Conservation (phyloP, 2,113 vertebrate genomes). For the Eurystomus gularis region DNA sequence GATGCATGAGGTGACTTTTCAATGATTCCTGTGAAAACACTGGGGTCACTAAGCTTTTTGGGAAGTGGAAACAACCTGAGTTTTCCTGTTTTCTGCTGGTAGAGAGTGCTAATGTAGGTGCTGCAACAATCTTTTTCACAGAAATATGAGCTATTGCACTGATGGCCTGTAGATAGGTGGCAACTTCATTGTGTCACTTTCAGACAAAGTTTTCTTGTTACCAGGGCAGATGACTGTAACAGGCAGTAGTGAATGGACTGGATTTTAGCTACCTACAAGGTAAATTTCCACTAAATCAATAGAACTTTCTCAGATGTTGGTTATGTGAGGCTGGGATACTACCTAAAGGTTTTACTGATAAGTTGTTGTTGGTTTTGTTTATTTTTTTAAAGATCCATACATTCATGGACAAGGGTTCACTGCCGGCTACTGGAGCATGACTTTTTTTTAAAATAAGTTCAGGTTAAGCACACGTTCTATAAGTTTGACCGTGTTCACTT, state of each 20-base stretch:
- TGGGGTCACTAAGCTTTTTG: neutral
- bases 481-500: neutral
- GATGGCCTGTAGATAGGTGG: neutral
- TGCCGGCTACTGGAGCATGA: neutral
- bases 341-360: neutral
- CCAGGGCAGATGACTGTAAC: neutral
- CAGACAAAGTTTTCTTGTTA: neutral
- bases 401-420: neutral
- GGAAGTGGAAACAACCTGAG: neutral
- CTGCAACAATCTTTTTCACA: neutral
- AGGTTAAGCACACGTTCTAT: neutral
- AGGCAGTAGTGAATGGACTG: neutral
- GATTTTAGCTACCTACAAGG: neutral
- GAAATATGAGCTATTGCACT: neutral
- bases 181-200: neutral
- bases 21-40: neutral
- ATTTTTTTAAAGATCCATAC: neutral
- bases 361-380: too few relatives aligned
- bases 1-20: neutral
- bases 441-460: neutral
- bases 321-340: neutral
- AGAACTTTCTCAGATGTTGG: neutral
- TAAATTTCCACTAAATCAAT: neutral
- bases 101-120: neutral
- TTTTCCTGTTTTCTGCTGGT: constrained; percentile 10